Percentiles rank a stretch among this genome's conserved stretches.
Conservation (phyloP, 2,113 vertebrate genomes). For the Grus americana region DNA sequence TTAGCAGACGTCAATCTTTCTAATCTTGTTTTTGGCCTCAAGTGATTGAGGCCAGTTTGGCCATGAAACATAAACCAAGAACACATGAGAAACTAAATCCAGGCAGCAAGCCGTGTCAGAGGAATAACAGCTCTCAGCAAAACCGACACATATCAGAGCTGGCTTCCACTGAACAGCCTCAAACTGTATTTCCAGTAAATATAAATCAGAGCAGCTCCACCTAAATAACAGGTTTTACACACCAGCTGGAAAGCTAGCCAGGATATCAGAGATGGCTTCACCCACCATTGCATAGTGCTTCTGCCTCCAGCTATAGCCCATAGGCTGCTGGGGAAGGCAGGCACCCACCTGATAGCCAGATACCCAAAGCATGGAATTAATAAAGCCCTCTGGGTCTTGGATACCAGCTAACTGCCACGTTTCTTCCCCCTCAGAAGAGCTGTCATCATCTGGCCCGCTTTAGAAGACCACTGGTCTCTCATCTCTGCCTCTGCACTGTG, state of each 20-base stretch:
- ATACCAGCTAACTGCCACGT: background rate
- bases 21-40: slow-evolving; percentile 21
- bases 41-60: background rate
- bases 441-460: background rate
- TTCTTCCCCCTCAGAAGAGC: background rate
- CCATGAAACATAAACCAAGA: slow-evolving; percentile 25
- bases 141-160: background rate
- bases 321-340: background rate
- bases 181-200: background rate
- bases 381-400: background rate
- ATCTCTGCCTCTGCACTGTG: background rate
- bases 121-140: slow-evolving; percentile 16
- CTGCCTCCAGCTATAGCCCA: rapidly evolving
- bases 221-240: background rate
- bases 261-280: background rate
- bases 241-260: background rate
- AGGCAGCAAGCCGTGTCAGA: background rate
- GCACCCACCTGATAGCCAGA: background rate
- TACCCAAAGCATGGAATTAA: background rate
- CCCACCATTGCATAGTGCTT: background rate
- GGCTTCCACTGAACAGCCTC: background rate
- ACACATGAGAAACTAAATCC: slow-evolving; percentile 26
- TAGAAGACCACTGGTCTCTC: background rate
- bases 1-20: slow-evolving; percentile 4
- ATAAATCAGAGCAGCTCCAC: slow-evolving; percentile 9